Conservation (phyloP, 2,888 invertebrate species). For the Ichneumoninae sp. region DNA sequence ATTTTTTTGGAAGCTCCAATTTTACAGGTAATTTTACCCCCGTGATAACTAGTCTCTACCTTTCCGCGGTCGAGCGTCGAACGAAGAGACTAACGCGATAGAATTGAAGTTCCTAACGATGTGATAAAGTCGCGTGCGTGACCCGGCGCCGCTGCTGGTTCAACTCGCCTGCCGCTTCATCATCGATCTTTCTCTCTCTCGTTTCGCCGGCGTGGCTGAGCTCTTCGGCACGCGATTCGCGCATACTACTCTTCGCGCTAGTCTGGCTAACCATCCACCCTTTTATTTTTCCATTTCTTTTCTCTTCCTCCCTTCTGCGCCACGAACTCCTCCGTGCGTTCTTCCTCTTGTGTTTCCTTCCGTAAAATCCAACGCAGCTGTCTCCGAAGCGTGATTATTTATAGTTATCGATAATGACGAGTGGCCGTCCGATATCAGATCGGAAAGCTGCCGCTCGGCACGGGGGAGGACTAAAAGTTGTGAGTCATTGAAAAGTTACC, state of each 20-base stretch:
- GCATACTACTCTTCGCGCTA: constrained; percentile 45
- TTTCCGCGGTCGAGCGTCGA: background rate
- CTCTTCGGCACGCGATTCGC: constrained; percentile 66
- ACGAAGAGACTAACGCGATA: constrained; percentile 38
- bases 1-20: background rate
- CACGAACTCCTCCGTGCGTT: constrained; percentile 3
- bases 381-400: constrained; percentile 62
- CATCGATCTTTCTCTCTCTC: constrained; percentile 73
- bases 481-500: constrained; percentile 71
- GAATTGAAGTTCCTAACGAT: constrained; percentile 68
- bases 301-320: constrained; percentile 23
- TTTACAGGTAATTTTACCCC: background rate
- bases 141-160: constrained; percentile 68
- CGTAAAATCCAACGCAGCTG: constrained; percentile 66
- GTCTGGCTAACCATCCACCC: constrained; percentile 42
- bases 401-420: constrained; percentile 70
- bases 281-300: constrained; percentile 38
- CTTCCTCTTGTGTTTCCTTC: constrained; percentile 56
- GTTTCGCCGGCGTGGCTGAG: constrained; percentile 49
- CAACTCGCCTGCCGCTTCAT: constrained; percentile 75
- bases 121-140: constrained; percentile 75
- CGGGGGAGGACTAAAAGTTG: constrained; percentile 57
- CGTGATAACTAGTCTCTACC: background rate
- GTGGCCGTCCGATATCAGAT: constrained; percentile 61
- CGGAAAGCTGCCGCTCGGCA: constrained; percentile 58